These are phyloP conservation scores for Dioctria linearis DNA, from an alignment of 2,888 invertebrate genomes.

Conservation along the genomic window DNA sequence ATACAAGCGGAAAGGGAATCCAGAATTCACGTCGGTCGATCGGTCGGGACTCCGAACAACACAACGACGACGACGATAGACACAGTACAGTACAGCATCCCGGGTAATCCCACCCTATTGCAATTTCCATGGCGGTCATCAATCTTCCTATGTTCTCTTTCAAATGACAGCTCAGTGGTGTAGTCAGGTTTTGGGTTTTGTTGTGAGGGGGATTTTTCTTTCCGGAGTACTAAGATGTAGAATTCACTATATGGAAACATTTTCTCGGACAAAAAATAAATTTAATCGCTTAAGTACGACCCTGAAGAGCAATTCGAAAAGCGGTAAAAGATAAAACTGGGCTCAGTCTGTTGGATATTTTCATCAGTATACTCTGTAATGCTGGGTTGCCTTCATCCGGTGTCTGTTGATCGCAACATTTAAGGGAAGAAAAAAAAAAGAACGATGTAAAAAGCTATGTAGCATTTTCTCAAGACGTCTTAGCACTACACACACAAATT, in stretches of 20 bases:
- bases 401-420: constrained; percentile 28
- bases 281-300: constrained; percentile 43
- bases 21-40: constrained; percentile 34
- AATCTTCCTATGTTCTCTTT: constrained; percentile 71
- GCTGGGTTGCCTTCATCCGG: constrained; percentile 6
- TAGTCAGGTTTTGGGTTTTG: constrained; percentile 49
- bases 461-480: constrained; percentile 2
- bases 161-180: constrained; percentile 70
- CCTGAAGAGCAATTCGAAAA: constrained; percentile 21
- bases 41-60: constrained; percentile 53
- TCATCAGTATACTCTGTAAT: neutral
- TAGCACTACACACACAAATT: constrained; percentile 9
- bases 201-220: constrained; percentile 15
- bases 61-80: constrained; percentile 56
- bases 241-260: constrained; percentile 15
- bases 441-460: neutral
- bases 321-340: neutral
- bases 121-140: constrained; percentile 72
- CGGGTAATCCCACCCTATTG: constrained; percentile 62
- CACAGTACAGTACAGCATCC: constrained; percentile 20
- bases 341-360: constrained; percentile 1
- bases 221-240: constrained; percentile 8
- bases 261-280: constrained; percentile 14
- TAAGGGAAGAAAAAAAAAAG: neutral
- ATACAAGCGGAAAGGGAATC: constrained; percentile 32